A percentile compares a stretch with the other conserved stretches of the same genome.
phyloP scores from a whole-genome alignment of 2,113 vertebrate genomes.

The Halichoerus grypus region DNA sequence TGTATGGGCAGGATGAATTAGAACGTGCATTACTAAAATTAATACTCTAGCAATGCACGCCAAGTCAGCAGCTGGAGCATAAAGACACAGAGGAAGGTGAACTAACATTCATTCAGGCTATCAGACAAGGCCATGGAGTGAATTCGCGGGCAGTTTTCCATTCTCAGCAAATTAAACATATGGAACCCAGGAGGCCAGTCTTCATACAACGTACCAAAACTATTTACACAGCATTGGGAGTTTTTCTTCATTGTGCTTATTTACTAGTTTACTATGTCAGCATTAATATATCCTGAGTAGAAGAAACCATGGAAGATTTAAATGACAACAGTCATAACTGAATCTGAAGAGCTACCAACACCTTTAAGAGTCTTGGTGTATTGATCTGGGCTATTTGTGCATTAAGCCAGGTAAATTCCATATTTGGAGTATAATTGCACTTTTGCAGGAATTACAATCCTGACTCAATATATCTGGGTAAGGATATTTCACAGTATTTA shows the following conservation, averaged over 20 bases:
- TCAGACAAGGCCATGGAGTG: neutral
- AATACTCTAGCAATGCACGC: slow-evolving; percentile 83
- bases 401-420: neutral
- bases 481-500: slow-evolving; percentile 1
- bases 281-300: neutral
- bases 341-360: neutral
- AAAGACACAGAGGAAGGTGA: slow-evolving; percentile 66
- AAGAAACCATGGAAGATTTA: neutral
- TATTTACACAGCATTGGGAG: neutral
- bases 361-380: neutral
- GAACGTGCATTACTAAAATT: slow-evolving; percentile 87
- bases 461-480: neutral
- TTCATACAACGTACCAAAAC: slow-evolving; percentile 3
- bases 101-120: neutral
- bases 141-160: neutral
- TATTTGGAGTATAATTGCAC: neutral
- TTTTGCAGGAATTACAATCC: neutral
- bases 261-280: neutral
- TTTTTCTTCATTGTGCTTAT: neutral
- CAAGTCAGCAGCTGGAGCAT: slow-evolving; percentile 78
- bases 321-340: neutral
- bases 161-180: neutral
- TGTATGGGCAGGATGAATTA: slow-evolving; percentile 87
- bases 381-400: neutral
- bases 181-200: neutral